Evolutionary conservation across 2,888 invertebrate genomes (phyloP).

Genomic region (Gymnocheta viridis): DNA sequence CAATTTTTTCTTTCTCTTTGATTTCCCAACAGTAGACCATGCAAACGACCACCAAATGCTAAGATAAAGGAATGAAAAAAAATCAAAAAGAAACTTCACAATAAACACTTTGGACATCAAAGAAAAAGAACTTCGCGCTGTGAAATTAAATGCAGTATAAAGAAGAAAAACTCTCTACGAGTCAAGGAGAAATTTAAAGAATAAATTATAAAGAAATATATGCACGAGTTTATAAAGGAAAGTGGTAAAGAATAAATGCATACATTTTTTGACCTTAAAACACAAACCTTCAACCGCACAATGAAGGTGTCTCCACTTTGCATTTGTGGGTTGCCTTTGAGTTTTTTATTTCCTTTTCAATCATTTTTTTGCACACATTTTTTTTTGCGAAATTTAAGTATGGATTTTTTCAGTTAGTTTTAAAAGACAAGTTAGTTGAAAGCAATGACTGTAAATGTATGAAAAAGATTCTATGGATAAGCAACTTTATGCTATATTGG

Average conservation of each 20-base stretch:
- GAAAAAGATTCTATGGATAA: not conserved
- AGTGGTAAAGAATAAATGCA: constrained; percentile 1
- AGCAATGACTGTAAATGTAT: not conserved
- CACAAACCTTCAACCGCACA: constrained; percentile 26
- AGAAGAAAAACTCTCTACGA: constrained; percentile 12
- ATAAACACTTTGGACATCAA: constrained; percentile 42
- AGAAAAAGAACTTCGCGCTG: constrained; percentile 23
- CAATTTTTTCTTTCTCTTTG: not conserved
- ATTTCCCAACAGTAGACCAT: constrained; percentile 14
- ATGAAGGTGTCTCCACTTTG: constrained; percentile 59
- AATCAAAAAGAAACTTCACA: not conserved
- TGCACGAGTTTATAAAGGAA: not conserved
- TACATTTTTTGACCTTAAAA: constrained; percentile 38
- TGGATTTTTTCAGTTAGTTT: not conserved
- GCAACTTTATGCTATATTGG: not conserved
- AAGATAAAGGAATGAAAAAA: not conserved
- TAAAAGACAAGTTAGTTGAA: constrained; percentile 11
- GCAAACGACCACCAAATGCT: not conserved
- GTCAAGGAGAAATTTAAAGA: constrained; percentile 34
- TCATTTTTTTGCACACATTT: not conserved
- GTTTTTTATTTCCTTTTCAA: not conserved
- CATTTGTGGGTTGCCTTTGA: constrained; percentile 57
- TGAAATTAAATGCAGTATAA: constrained; percentile 14
- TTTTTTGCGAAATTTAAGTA: constrained; percentile 1
- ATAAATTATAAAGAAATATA: not conserved